Base-by-base conservation (phyloP, 2,113 vertebrate genomes). In the Uria lomvia region DNA sequence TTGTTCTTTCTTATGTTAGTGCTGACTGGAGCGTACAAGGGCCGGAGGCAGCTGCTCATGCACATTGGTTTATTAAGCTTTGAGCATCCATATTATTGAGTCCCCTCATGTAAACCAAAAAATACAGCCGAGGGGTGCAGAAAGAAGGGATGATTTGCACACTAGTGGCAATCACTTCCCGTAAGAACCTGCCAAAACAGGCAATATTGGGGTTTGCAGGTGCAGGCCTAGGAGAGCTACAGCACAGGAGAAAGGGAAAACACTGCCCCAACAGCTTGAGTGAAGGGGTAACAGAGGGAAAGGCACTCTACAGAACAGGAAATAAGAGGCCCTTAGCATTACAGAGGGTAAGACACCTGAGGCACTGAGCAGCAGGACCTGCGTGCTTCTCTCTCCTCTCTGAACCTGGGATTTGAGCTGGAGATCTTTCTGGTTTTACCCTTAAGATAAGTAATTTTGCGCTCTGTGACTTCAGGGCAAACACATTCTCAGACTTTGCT, bases 171-270 rank as follows among this genome's bases (percentile, higher is more conserved):
- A 17, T 22, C 19, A 4, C 13, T 68, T 47, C 55, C 53, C 18
- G 0, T 17, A 12, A 30, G 70, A 50, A 45, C 36, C 34, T 73
- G 67, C 42, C 3, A 4, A 24, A 11, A 9, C 4, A 0, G 49
- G 53, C 19, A 29, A 3, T 18, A 3, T 2, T 53, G 50, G 50
- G n/a, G 43, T 53, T 27, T 42, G 58, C 11, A 49, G 30, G 27
- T 53, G 9, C 23, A 26, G 27, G 21, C 24, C 3, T 6, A 16
- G 62, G 38, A 49, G 47, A 21, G 36, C 34, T 15, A 18, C 70
- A 34, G 53, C 55, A 12, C 32, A 32, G 38, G 34, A 86, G 12
- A 7, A 24, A n/a, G 38, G 26, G 47, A 27, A 32, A 29, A 13
- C 4, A 0, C 74, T 26, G 27, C 20, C 47, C 22, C 27, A 24